Evolutionary conservation across 2,797 vertebrate species (phyloP), one percentile per base, ranked within the genome.

Genomic region (Eleutherodactylus coqui): DNA sequence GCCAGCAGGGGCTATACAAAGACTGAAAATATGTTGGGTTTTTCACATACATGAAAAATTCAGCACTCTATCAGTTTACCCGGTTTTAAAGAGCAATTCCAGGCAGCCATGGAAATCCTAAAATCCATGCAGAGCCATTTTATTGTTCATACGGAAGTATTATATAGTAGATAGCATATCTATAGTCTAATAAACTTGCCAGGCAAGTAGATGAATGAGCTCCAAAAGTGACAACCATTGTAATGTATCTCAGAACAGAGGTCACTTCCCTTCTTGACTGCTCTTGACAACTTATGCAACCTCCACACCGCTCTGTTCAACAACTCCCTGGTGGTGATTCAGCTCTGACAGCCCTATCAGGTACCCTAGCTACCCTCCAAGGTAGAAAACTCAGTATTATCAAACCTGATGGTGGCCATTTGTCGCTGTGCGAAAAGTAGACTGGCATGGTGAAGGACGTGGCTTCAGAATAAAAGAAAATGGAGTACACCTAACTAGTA

Each of bases 21-120:
- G 64, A 49, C 55, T 62, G 32, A 84, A 73, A 47, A 76, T 75
- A 64, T 75, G 72, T 62, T 49, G 72, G 62, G 75, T 84, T 84
- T 76, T 75, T 84, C 55, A 62, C 72, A 64, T 49, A 13, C 82
- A 60, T 41, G 36, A 34, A 62, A 77, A 36, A 53, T 84, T 29
- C 73, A 62, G 49, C 16, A n/a, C 43, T 29, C 32, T 36, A 34
- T 49, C 32, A 51, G 43, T 51, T 64, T 32, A 64, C 41, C 41
- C 29, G 34, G 51, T n/a, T 75, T 83, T 58, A 38, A 83, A 69
- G 34, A 69, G 64, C 34, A 38, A 38, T 69, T 69, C 34, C 34
- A 69, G 64, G 19, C 34, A 36, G 19, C 7, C 32, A 69, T 38
- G 64, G 3, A 69, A 69, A 69, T 69, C 64, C 64, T 69, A 69